Percentiles rank a stretch among this genome's conserved stretches.
Evolutionary conservation across 2,113 vertebrate species (phyloP).

Genomic region (Epinephelus lanceolatus): DNA sequence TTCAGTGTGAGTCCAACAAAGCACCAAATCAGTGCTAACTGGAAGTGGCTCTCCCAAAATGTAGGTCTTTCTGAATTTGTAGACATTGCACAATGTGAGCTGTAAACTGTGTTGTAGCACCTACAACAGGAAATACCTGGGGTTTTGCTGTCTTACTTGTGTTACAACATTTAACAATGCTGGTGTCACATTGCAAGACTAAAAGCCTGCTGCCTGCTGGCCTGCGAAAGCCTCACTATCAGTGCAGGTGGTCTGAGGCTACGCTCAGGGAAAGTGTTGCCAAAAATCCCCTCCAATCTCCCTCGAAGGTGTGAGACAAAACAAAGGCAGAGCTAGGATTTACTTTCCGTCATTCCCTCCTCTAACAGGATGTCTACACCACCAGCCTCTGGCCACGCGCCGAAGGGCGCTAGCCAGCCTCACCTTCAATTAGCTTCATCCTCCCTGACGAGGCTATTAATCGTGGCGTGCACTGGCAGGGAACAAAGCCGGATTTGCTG

Average conservation of each 20-base stretch:
- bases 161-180: slow-evolving; percentile 27
- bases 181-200: slow-evolving; percentile 27
- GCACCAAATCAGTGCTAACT: neutral
- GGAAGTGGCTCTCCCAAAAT: neutral
- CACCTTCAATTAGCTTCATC: slow-evolving; percentile 82
- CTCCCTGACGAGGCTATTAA: slow-evolving; percentile 79
- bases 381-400: slow-evolving; percentile 41
- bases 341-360: slow-evolving; percentile 25
- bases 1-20: neutral
- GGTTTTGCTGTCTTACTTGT: neutral
- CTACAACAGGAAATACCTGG: neutral
- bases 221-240: slow-evolving; percentile 21
- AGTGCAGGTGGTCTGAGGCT: slow-evolving; percentile 36
- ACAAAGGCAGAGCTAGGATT: slow-evolving; percentile 48
- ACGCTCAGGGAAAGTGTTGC: slow-evolving; percentile 17
- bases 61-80: neutral
- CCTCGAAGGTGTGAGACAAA: slow-evolving; percentile 60
- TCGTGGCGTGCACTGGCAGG: slow-evolving; percentile 62
- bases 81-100: neutral
- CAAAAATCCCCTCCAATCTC: slow-evolving; percentile 47
- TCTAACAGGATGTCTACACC: slow-evolving; percentile 61
- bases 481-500: slow-evolving; percentile 82
- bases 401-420: slow-evolving; percentile 51
- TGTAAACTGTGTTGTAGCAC: neutral
- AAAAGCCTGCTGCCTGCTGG: slow-evolving; percentile 19